Conservation (phyloP, 2,797 vertebrate species). For the Sphenodon punctatus region DNA sequence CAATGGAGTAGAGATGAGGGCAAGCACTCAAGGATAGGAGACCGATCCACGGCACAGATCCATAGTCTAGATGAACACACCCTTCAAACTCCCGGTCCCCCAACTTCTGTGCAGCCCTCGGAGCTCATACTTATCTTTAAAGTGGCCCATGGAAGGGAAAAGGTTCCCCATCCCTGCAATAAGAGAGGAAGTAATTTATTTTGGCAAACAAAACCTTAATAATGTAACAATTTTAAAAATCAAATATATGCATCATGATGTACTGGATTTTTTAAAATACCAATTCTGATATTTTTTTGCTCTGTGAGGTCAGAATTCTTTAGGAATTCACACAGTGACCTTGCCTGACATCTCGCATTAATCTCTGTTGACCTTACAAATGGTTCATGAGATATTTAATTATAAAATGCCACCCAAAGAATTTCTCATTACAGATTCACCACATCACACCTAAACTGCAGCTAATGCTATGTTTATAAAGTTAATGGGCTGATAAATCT, state of each 20-base stretch:
- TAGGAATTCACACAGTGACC: background rate
- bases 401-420: constrained; percentile 18
- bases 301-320: constrained; percentile 25
- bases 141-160: too few relatives aligned
- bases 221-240: background rate
- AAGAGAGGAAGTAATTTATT: background rate
- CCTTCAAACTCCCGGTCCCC: too few relatives aligned
- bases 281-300: background rate
- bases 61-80: too few relatives aligned
- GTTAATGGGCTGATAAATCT: constrained; percentile 44
- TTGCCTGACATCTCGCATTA: constrained; percentile 18
- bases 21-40: too few relatives aligned
- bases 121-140: too few relatives aligned
- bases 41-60: too few relatives aligned
- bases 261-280: background rate
- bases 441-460: background rate
- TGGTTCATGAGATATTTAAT: constrained; percentile 34
- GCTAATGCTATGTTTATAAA: constrained; percentile 31
- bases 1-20: too few relatives aligned
- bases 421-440: constrained; percentile 34
- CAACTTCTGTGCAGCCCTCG: too few relatives aligned
- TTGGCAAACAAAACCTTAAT: background rate
- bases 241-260: background rate
- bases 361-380: constrained; percentile 29
- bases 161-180: too few relatives aligned